Evolutionary conservation across 2,888 invertebrate genomes (phyloP).

Genomic region (Clepsis dumicolana): DNA sequence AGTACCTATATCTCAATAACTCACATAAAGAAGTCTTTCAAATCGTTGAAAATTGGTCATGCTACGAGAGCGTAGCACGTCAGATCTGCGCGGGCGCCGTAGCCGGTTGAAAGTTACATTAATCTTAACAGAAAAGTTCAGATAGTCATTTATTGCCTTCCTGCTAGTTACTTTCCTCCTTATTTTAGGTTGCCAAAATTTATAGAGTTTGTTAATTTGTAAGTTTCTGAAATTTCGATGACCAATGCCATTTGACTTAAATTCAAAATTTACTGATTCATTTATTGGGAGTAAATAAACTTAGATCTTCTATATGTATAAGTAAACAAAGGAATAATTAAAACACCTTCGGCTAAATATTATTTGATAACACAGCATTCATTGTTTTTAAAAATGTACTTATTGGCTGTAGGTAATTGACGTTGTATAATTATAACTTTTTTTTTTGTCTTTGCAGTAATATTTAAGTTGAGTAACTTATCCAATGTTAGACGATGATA

Average conservation of each 20-base stretch:
- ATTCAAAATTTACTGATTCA: neutral
- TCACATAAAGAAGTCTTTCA: neutral
- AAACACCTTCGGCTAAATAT: no score
- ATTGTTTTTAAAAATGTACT: no score
- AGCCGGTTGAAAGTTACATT: constrained; percentile 13
- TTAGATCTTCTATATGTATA: no score
- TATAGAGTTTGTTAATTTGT: neutral
- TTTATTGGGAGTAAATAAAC: neutral
- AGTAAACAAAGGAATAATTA: neutral
- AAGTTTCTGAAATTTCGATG: neutral
- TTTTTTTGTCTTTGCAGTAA: no score
- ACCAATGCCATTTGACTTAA: neutral
- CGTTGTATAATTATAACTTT: no score
- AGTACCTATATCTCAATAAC: no score
- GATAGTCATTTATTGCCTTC: neutral
- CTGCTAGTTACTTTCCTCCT: neutral
- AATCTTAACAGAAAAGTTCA: neutral
- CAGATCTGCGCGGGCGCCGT: constrained; percentile 10
- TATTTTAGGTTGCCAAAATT: neutral
- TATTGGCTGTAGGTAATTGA: no score
- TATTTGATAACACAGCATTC: no score
- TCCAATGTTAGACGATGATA: no score
- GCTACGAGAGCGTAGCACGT: constrained; percentile 35
- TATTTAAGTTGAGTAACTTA: no score
- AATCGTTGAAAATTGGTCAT: neutral